Evolutionary conservation across 2,113 vertebrate genomes (phyloP), one percentile per base, ranked within the genome.

Genomic region (Leucoraja erinaceus): DNA sequence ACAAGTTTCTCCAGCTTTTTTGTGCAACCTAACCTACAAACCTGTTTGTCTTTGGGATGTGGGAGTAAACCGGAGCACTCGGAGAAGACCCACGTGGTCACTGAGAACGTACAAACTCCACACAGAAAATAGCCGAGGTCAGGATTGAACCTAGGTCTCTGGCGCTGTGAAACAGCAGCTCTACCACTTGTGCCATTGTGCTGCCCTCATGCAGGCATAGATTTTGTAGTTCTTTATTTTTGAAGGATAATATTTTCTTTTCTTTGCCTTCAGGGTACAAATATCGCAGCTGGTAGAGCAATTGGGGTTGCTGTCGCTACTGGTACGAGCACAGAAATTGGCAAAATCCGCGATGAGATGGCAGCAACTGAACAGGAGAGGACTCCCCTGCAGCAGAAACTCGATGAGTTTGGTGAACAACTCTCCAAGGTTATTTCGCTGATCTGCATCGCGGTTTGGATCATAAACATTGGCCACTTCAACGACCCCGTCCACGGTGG

Each of bases 381-480:
- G 94, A 99, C 99, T 0, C 99, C 98, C 0, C 96, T 99, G 90
- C 98, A 99, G 94, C 98, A 99, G 96, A 99, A 99, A 90, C 94
- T 99, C 94, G 99, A 99, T 0, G 98, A 99, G 95, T 99, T 99
- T 47, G 99, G 98, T 2, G 96, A 99, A 94, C 99, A 99, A 95
- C 97, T 99, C 20, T 99, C 99, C 90, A 99, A 99, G 94, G 99
- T 99, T 83, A 99, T 99, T 95, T 98, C 99, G 0, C 96, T 99
- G 0, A 99, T 99, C 94, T 99, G 98, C 96, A 97, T 99, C 0
- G 98, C 99, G 0, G 99, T 99, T 93, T 99, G 99, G 99, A 97
- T 99, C 94, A 99, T 99, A 95, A 99, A 99, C 96, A 99, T 99
- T 0, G 99, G 99, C 25, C 99, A 99, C 94, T 99, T 99, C 95